Percentiles rank a stretch among this genome's conserved stretches.
Evolutionary conservation across 2,113 vertebrate genomes (phyloP).

Genomic region (Epinephelus moara): DNA sequence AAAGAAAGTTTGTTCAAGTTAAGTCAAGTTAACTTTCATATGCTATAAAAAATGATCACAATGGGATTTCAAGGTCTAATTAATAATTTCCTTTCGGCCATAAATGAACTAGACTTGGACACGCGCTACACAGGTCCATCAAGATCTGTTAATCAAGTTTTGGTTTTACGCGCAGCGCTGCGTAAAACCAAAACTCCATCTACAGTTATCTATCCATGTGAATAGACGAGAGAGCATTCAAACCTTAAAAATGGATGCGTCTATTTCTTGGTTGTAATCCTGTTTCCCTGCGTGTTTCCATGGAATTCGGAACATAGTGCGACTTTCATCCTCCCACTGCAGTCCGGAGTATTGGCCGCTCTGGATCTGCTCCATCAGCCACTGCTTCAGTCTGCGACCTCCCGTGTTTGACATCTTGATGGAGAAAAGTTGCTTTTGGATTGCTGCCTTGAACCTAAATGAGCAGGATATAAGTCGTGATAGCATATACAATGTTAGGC

Average conservation of each 20-base stretch:
- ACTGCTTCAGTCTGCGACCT: slow-evolving; percentile 93
- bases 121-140: not conserved
- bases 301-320: slow-evolving; percentile 95
- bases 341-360: slow-evolving; percentile 91
- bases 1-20: not conserved
- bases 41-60: not conserved
- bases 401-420: slow-evolving; percentile 87
- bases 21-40: not conserved
- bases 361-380: slow-evolving; percentile 97
- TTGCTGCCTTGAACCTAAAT: slow-evolving; percentile 10
- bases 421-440: slow-evolving; percentile 1
- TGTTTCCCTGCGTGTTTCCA: slow-evolving; percentile 99
- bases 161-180: slow-evolving; percentile 16
- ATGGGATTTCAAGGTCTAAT: not conserved
- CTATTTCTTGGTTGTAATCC: slow-evolving; percentile 98
- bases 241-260: slow-evolving; percentile 98
- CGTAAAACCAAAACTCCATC: not conserved
- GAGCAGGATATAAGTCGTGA: not conserved
- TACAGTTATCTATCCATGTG: too few relatives aligned
- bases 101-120: not conserved
- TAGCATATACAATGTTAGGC: not conserved
- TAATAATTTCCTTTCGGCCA: not conserved
- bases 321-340: slow-evolving; percentile 93
- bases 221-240: not conserved
- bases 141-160: not conserved